phyloP scores from a whole-genome alignment of 2,797 vertebrate species.

The Lacerta viridis region DNA sequence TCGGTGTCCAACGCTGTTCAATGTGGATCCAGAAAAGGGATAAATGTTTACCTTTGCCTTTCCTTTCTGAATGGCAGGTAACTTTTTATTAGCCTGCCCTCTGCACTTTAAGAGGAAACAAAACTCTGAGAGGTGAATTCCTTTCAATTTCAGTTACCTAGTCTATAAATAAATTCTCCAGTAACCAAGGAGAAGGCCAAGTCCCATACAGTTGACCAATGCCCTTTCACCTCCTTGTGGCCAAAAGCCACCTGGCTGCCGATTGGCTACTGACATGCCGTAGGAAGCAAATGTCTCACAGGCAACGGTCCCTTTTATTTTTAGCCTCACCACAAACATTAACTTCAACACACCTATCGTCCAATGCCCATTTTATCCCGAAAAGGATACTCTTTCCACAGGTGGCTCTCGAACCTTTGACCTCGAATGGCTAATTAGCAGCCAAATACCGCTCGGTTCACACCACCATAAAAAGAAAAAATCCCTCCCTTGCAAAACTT shows the following conservation, averaged over 20 bases:
- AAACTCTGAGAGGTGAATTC: slow-evolving; percentile 70
- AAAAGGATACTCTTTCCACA: slow-evolving; percentile 72
- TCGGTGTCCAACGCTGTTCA: slow-evolving; percentile 56
- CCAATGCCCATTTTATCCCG: slow-evolving; percentile 52
- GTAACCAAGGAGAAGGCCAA: slow-evolving; percentile 74
- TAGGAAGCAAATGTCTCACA: slow-evolving; percentile 75
- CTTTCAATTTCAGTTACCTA: slow-evolving; percentile 77
- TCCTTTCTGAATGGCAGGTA: slow-evolving; percentile 67
- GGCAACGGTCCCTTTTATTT: slow-evolving; percentile 66
- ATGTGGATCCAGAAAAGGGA: slow-evolving; percentile 62
- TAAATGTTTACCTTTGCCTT: slow-evolving; percentile 72
- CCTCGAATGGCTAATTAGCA: slow-evolving; percentile 68
- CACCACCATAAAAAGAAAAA: slow-evolving; percentile 67
- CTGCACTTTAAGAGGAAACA: slow-evolving; percentile 77
- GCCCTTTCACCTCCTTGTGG: slow-evolving; percentile 76
- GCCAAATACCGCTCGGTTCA: slow-evolving; percentile 59
- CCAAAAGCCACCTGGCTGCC: slow-evolving; percentile 74
- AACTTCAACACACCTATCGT: slow-evolving; percentile 73
- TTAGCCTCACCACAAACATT: slow-evolving; percentile 74
- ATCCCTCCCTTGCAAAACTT: slow-evolving; percentile 44
- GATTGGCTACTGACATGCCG: slow-evolving; percentile 63
- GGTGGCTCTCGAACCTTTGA: slow-evolving; percentile 80
- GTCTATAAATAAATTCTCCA: slow-evolving; percentile 80
- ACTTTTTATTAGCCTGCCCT: slow-evolving; percentile 79
- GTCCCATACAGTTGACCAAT: slow-evolving; percentile 81